These are phyloP conservation scores for Spodoptera exigua DNA, from an alignment of 2,888 invertebrate species.

Conservation along the genomic window DNA sequence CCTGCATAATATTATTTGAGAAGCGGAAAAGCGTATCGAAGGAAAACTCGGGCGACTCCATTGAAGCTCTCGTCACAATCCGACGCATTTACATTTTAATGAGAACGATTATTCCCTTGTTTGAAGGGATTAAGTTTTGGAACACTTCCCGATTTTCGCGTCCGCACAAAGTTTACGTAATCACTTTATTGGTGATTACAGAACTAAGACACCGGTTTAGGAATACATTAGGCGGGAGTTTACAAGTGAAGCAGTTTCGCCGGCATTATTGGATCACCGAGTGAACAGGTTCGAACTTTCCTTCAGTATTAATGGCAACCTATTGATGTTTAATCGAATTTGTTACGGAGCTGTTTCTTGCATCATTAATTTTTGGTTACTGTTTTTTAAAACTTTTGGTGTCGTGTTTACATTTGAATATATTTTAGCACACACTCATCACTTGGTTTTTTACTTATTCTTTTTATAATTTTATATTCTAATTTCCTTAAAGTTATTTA, in stretches of 20 bases:
- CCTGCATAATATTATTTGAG: slow-evolving; percentile 79
- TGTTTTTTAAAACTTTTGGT: too few relatives aligned
- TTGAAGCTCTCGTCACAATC: slow-evolving; percentile 73
- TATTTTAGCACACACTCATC: too few relatives aligned
- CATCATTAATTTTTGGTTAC: slow-evolving; percentile 18
- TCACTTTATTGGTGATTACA: slow-evolving; percentile 75
- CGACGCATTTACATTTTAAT: slow-evolving; percentile 82
- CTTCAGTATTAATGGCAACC: slow-evolving; percentile 54
- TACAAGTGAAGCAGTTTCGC: slow-evolving; percentile 62
- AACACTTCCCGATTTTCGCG: slow-evolving; percentile 70
- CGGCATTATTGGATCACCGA: slow-evolving; percentile 64
- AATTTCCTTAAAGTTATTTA: too few relatives aligned
- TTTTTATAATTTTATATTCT: too few relatives aligned
- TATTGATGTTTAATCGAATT: slow-evolving; percentile 47
- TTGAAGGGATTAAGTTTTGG: slow-evolving; percentile 78
- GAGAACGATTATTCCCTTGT: slow-evolving; percentile 83
- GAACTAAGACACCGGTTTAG: slow-evolving; percentile 67
- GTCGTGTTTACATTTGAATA: too few relatives aligned
- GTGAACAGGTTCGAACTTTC: slow-evolving; percentile 59
- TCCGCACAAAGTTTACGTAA: slow-evolving; percentile 69
- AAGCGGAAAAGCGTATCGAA: slow-evolving; percentile 71
- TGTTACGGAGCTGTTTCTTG: slow-evolving; percentile 39
- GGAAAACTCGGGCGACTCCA: slow-evolving; percentile 71
- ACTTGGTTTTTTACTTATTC: too few relatives aligned
- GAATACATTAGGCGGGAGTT: slow-evolving; percentile 66